phyloP scores from a whole-genome alignment of 2,113 vertebrate genomes.

The Hippolais icterina region DNA sequence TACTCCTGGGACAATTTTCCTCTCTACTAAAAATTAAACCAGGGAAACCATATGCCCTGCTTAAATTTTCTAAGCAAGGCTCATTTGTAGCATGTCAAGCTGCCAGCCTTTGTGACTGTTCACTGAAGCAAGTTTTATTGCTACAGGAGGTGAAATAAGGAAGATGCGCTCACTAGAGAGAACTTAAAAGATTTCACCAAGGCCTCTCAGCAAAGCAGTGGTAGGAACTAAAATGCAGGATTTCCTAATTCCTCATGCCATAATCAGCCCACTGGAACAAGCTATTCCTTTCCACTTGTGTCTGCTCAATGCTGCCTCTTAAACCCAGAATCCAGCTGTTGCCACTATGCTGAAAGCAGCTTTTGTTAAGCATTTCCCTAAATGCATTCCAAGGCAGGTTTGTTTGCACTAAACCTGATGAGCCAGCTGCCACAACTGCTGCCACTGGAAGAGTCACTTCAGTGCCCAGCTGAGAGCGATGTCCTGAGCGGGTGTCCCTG shows the following conservation, averaged over 20 bases:
- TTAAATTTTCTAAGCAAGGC: neutral
- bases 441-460: neutral
- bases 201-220: neutral
- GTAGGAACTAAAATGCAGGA: neutral
- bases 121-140: neutral
- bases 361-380: neutral
- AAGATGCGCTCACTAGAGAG: neutral
- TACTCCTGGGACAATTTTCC: neutral
- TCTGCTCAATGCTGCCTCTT: neutral
- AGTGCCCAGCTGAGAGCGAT: neutral
- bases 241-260: neutral
- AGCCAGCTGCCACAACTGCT: neutral
- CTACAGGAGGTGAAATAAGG: neutral
- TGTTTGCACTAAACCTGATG: neutral
- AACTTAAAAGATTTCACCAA: neutral
- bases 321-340: constrained; percentile 29
- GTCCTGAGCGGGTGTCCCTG: neutral
- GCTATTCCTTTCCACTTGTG: neutral
- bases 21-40: neutral
- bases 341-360: neutral
- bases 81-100: neutral
- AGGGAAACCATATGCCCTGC: neutral
- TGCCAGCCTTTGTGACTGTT: neutral
- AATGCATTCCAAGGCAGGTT: neutral
- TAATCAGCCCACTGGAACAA: neutral